Conservation (phyloP, 1,140 invertebrate species). For the Radopholus similis region DNA sequence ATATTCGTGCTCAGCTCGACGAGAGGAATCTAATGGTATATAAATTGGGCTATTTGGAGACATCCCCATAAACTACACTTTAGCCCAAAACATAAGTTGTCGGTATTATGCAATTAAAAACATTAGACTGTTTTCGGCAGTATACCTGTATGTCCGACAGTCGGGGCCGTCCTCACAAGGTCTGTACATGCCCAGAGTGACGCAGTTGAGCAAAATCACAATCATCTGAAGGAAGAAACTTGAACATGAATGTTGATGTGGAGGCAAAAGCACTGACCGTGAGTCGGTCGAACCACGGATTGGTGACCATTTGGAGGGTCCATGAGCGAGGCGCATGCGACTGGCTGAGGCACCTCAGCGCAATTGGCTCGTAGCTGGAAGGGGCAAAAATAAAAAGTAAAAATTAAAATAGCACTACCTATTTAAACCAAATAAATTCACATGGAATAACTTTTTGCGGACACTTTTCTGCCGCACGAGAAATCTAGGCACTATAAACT, state of each 20-base stretch:
- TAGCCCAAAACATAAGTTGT: no score
- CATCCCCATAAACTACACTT: no score
- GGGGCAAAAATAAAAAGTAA: no score
- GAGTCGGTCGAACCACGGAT: constrained; percentile 97
- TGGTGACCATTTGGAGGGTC: constrained; percentile 82
- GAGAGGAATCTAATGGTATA: no score
- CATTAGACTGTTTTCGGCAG: no score
- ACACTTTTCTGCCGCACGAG: neutral
- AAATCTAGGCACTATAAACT: neutral
- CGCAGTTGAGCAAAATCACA: constrained; percentile 95
- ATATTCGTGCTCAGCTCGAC: no score
- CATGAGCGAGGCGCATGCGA: constrained; percentile 77
- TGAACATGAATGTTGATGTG: neutral
- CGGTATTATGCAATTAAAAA: no score
- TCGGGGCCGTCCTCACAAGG: constrained; percentile 80
- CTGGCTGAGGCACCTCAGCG: constrained; percentile 77
- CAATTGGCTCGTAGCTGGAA: constrained; percentile 44
- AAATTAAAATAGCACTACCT: no score
- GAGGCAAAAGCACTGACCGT: constrained; percentile 63
- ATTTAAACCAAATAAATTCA: no score
- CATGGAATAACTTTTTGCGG: constrained; percentile 21
- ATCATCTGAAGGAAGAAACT: constrained; percentile 68
- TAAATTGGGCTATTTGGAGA: no score
- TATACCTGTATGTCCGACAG: constrained; percentile 79
- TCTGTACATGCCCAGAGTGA: constrained; percentile 98